These are phyloP conservation scores for Bathynomus jamesi DNA, from an alignment of 1,140 invertebrate species.

Conservation along the genomic window DNA sequence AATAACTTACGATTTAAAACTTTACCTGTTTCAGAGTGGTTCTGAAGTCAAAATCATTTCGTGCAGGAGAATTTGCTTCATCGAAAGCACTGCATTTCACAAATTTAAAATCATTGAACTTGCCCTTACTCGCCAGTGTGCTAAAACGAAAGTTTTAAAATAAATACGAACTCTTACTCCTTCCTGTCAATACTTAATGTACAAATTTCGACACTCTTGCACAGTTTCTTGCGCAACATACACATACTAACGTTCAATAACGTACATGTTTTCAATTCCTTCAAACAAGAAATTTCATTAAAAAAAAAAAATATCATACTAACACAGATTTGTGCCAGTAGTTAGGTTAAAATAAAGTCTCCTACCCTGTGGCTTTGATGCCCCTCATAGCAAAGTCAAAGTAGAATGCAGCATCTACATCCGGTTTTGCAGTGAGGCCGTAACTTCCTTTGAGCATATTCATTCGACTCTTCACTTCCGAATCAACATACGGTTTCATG, in stretches of 20 bases:
- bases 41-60: constrained; percentile 20
- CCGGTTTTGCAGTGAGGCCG: constrained; percentile 58
- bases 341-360: too few species aligned
- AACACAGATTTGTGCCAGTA: too few species aligned
- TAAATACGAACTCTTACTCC: too few species aligned
- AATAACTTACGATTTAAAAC: too few species aligned
- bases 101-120: constrained; percentile 22
- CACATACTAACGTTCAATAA: too few species aligned
- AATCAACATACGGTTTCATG: constrained; percentile 52
- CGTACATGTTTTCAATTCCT: too few species aligned
- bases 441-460: constrained; percentile 56
- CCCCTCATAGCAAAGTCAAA: constrained; percentile 69
- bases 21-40: constrained; percentile 18
- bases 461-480: constrained; percentile 54
- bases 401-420: constrained; percentile 70
- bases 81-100: constrained; percentile 44
- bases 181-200: too few species aligned
- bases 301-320: too few species aligned
- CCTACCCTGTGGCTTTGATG: constrained; percentile 64
- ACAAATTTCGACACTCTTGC: too few species aligned
- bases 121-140: constrained; percentile 47
- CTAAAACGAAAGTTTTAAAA: constrained; percentile 51
- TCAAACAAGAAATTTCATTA: too few species aligned
- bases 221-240: too few species aligned
- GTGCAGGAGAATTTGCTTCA: constrained; percentile 42